Evolutionary conservation across 2,888 invertebrate genomes (phyloP).

Genomic region (Ephialtes manifestator): DNA sequence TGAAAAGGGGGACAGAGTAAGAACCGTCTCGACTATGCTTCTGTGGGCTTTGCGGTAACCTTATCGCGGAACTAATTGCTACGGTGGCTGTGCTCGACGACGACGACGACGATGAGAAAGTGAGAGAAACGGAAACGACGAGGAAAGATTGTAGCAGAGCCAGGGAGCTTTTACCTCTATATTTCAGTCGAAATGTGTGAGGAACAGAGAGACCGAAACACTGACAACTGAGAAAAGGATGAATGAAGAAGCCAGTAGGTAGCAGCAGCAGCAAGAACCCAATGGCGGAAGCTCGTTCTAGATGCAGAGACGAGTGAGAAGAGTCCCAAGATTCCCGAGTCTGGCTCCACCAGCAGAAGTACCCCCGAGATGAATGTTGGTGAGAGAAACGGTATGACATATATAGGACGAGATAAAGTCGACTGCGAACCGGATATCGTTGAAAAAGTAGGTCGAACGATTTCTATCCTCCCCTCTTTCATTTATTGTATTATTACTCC

Average conservation of each 20-base stretch:
- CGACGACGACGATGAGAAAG: conserved; percentile 32
- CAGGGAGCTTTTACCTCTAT: conserved; percentile 53
- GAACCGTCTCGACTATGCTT: conserved; percentile 34
- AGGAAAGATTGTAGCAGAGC: conserved; percentile 32
- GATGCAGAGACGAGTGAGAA: conserved; percentile 49
- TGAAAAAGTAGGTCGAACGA: conserved; percentile 64
- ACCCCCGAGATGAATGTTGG: conserved; percentile 52
- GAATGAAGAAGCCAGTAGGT: conserved; percentile 37
- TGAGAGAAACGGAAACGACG: conserved; percentile 54
- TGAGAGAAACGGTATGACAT: conserved; percentile 52
- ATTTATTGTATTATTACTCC: conserved; percentile 11
- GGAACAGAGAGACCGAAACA: conserved; percentile 15
- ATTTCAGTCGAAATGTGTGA: conserved; percentile 47
- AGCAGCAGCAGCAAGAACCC: conserved; percentile 32
- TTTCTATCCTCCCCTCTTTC: conserved; percentile 39
- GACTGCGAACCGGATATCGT: conserved; percentile 64
- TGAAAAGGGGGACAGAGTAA: conserved; percentile 49
- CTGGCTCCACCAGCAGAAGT: conserved; percentile 6
- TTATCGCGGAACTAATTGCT: conserved; percentile 73
- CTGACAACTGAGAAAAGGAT: conserved; percentile 45
- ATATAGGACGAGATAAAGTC: conserved; percentile 52
- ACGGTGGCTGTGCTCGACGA: conserved; percentile 39
- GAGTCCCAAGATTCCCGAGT: conserved; percentile 60
- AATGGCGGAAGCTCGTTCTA: conserved; percentile 65
- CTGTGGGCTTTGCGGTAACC: conserved; percentile 58